Conservation (phyloP, 2,888 invertebrate species). For the Drosophila longiperda region DNA sequence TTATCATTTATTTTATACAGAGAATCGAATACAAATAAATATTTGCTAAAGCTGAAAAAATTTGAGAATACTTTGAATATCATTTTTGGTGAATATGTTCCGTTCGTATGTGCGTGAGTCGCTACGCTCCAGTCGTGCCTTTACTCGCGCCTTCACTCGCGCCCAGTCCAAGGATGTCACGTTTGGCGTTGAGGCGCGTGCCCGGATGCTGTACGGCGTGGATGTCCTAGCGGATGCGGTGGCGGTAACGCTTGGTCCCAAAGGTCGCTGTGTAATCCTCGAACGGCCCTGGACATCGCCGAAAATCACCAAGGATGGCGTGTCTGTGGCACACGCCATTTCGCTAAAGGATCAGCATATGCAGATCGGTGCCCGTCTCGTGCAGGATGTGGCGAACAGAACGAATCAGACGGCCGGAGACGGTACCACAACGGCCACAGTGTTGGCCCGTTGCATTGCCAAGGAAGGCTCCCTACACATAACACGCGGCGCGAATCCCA, state of each 20-base stretch:
- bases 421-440: constrained; percentile 99
- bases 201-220: constrained; percentile 99
- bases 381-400: constrained; percentile 99
- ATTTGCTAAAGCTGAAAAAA: constrained; percentile 1
- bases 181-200: constrained; percentile 98
- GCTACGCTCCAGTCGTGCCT: constrained; percentile 29
- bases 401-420: constrained; percentile 99
- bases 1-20: constrained; percentile 32
- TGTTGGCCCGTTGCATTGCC: constrained; percentile 98
- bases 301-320: constrained; percentile 99
- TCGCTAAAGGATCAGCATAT: constrained; percentile 99
- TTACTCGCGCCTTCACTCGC: constrained; percentile 82
- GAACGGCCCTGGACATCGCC: constrained; percentile 99
- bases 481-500: constrained; percentile 97
- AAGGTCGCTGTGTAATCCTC: constrained; percentile 99
- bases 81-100: constrained; percentile 45
- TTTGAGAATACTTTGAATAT: background rate
- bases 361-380: constrained; percentile 98
- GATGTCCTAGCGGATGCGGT: constrained; percentile 99
- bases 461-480: constrained; percentile 99
- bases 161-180: constrained; percentile 97
- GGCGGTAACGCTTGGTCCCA: constrained; percentile 99
- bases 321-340: constrained; percentile 98
- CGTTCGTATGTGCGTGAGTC: constrained; percentile 53
- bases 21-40: constrained; percentile 21